Conservation (phyloP, 2,888 invertebrate species). For the Eupithecia abbreviata region DNA sequence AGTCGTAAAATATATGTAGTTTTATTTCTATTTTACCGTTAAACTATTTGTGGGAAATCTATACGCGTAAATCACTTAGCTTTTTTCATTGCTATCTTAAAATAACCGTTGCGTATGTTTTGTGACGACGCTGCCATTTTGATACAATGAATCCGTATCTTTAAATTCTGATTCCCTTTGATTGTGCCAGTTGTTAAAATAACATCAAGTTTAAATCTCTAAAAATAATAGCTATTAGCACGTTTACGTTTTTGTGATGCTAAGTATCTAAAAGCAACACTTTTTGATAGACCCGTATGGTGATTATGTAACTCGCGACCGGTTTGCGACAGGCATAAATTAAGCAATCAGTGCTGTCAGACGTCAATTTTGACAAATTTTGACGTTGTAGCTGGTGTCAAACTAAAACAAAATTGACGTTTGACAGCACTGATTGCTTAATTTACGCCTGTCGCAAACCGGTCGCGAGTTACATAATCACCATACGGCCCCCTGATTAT, state of each 20-base stretch:
- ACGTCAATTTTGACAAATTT: too few relatives aligned
- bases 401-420: too few relatives aligned
- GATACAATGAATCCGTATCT: not conserved
- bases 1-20: constrained; percentile 10
- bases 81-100: constrained; percentile 68
- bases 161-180: not conserved
- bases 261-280: not conserved
- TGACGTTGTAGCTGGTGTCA: too few relatives aligned
- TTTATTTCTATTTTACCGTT: not conserved
- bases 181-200: not conserved
- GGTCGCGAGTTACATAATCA: too few relatives aligned
- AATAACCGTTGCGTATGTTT: constrained; percentile 65
- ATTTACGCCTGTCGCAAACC: too few relatives aligned
- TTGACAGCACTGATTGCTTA: too few relatives aligned
- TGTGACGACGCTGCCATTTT: not conserved
- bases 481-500: too few relatives aligned
- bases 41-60: constrained; percentile 4
- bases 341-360: too few relatives aligned
- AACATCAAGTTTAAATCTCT: not conserved
- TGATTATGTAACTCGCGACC: too few relatives aligned
- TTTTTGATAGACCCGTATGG: too few relatives aligned
- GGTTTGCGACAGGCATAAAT: too few relatives aligned
- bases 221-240: not conserved
- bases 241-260: not conserved
- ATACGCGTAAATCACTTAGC: constrained; percentile 4